A percentile compares a stretch with the other conserved stretches of the same genome.
phyloP scores from a whole-genome alignment of 2,888 invertebrate species.

The Chymomyza amoena region DNA sequence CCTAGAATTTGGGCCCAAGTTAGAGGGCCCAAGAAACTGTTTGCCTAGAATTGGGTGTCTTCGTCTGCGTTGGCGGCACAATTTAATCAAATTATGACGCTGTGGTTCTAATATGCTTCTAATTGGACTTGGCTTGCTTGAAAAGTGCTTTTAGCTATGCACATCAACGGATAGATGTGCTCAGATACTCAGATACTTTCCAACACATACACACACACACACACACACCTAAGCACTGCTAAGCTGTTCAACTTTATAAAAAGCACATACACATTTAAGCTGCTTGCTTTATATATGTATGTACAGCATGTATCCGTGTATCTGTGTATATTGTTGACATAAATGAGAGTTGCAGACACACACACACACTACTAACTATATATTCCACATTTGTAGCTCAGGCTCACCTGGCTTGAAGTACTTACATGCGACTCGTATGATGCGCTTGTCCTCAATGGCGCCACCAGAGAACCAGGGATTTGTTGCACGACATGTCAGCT shows the following conservation, averaged over 20 bases:
- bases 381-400: background rate
- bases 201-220: background rate
- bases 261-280: conserved; percentile 32
- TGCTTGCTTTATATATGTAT: conserved; percentile 11
- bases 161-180: conserved; percentile 3
- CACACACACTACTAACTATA: conserved; percentile 5
- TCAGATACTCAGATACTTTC: background rate
- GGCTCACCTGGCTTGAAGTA: conserved; percentile 60
- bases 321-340: conserved; percentile 39
- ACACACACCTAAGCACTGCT: conserved; percentile 7
- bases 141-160: conserved; percentile 31
- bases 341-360: conserved; percentile 36
- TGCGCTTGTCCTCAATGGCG: conserved; percentile 87
- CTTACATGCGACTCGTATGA: conserved; percentile 92
- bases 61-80: conserved; percentile 14
- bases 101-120: conserved; percentile 58
- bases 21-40: background rate
- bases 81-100: conserved; percentile 58
- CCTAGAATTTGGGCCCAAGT: background rate
- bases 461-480: conserved; percentile 93
- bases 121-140: conserved; percentile 57
- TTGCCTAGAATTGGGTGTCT: background rate
- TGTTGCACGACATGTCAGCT: conserved; percentile 90
- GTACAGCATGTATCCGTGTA: background rate
- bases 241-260: conserved; percentile 16